Conservation (phyloP, 2,888 invertebrate genomes). For the Listrodromus nycthemerus region DNA sequence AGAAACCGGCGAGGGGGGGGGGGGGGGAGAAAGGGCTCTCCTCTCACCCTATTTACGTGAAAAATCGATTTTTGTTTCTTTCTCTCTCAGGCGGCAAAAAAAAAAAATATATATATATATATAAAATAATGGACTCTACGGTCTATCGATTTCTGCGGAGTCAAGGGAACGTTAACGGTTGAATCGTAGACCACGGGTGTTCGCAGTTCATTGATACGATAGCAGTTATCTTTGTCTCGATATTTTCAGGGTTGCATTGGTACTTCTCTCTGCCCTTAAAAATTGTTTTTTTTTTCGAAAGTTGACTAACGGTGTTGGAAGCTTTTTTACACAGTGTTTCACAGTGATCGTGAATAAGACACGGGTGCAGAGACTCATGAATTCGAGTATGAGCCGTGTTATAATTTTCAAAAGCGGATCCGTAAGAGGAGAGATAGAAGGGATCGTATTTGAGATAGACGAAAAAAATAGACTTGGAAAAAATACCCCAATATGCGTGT, state of each 20-base stretch:
- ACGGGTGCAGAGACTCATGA: too few species aligned
- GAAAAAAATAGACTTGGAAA: too few species aligned
- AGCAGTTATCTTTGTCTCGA: neutral
- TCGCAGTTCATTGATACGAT: slow-evolving; percentile 1
- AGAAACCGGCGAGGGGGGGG: slow-evolving; percentile 33
- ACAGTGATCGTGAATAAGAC: too few species aligned
- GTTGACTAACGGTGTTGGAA: too few species aligned
- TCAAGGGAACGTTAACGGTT: slow-evolving; percentile 30
- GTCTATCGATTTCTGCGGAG: slow-evolving; percentile 23
- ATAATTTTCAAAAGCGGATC: too few species aligned
- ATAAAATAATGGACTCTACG: slow-evolving; percentile 22
- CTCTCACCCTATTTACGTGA: slow-evolving; percentile 8
- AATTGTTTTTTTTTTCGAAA: too few species aligned
- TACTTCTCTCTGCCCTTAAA: neutral
- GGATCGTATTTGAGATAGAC: too few species aligned
- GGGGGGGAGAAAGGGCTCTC: slow-evolving; percentile 64
- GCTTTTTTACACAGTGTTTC: too few species aligned
- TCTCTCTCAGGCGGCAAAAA: neutral
- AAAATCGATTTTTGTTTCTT: slow-evolving; percentile 37
- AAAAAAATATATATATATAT: slow-evolving; percentile 7
- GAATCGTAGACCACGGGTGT: slow-evolving; percentile 28
- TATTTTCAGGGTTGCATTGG: neutral
- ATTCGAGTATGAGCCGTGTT: too few species aligned
- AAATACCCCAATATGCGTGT: too few species aligned
- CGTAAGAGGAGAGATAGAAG: too few species aligned